Evolutionary conservation across 2,888 invertebrate genomes (phyloP), one percentile per base, ranked within the genome.

Genomic region (Lingula anatina): DNA sequence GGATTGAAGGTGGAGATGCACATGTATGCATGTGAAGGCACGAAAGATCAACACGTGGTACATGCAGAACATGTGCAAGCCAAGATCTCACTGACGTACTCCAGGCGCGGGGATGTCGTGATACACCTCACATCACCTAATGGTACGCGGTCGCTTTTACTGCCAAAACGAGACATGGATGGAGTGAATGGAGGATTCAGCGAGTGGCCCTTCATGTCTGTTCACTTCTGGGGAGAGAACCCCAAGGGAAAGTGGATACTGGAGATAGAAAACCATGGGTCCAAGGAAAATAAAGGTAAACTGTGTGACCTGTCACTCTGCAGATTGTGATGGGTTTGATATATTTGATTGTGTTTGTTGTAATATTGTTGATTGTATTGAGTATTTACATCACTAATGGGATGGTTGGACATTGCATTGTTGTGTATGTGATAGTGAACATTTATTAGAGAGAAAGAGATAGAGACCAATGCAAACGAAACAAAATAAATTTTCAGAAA

Each of bases 181-280:
- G 51, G 55, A 44, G 55, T 59, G 47, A 89, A 88, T 71, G 90
- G 91, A 25, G 92, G 92, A 71, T 97, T 99, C 77, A 92, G 94
- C 75, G 92, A 95, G 72, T 99, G 99, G 99, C 96, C 97, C 15
- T 97, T 99, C 83, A 83, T 99, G 61, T 93, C 94, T 64, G 96
- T 97, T 7, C 97, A 99, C 73, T 96, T 90, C 78, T 99, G 97
- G 97, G 97, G 97, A 18, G 81, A 81, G 57, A 70, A 77, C 50
- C 78, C 80, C 2, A 51, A 64, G 5, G 81, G 81, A 3, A 63
- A 64, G 1, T 81, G 81, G 80, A 73, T 69, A 7, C 58, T 81
- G 27, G 64, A 68, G 49, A 63, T 76, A 4, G 61, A 66, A n/a
- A 73, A 72, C 42, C 67, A 65, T 21, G 68, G 69, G 27, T 61